phyloP scores from a whole-genome alignment of 2,797 vertebrate genomes.

The Tauraco hartlaubi region DNA sequence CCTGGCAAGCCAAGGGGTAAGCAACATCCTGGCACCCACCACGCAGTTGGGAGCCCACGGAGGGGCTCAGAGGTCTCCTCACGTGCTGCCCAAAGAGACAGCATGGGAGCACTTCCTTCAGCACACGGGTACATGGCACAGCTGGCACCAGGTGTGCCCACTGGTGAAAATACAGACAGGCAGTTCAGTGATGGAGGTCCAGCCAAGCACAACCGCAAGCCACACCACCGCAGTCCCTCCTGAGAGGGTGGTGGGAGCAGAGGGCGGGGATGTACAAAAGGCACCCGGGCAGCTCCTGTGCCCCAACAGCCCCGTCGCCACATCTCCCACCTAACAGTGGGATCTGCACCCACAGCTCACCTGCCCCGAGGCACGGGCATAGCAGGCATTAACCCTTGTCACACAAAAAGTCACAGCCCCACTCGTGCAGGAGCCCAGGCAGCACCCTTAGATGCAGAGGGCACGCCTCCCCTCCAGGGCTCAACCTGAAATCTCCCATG shows the following conservation, averaged over 20 bases:
- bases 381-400: not conserved
- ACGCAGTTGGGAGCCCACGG: fast-evolving
- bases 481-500: not conserved
- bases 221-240: not conserved
- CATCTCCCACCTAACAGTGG: fast-evolving
- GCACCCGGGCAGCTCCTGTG: not conserved
- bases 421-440: fast-evolving
- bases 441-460: not conserved
- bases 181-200: fast-evolving
- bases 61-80: not conserved
- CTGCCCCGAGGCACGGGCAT: fast-evolving
- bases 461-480: not conserved
- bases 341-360: not conserved
- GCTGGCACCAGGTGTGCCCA: not conserved
- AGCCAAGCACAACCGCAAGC: not conserved
- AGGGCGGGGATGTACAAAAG: not conserved
- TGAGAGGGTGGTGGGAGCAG: not conserved
- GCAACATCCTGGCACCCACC: not conserved
- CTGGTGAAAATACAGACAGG: not conserved
- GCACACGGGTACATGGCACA: fast-evolving
- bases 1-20: not conserved
- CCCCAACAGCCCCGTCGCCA: fast-evolving
- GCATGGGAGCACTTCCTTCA: not conserved
- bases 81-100: not conserved
- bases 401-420: not conserved